Percentiles rank a stretch among this genome's conserved stretches.
These are phyloP conservation scores for Linurgus olivaceus DNA, from an alignment of 2,797 vertebrate genomes.

Conservation along the genomic window DNA sequence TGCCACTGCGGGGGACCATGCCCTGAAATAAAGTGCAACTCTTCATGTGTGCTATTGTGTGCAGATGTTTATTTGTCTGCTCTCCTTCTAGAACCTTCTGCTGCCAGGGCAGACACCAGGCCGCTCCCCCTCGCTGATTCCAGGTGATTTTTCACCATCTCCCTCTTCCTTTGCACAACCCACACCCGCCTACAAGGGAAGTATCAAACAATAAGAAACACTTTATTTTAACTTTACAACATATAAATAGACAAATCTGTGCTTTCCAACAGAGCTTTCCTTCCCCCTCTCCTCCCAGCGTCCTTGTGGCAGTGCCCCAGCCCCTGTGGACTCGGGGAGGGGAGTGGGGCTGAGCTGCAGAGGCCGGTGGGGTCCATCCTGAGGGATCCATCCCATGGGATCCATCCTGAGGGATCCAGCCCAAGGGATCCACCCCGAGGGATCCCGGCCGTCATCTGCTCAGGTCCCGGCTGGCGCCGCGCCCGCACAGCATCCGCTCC, in stretches of 20 bases:
- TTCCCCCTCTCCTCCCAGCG: not conserved
- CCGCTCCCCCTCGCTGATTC: rapidly evolving
- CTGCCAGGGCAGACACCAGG: not conserved
- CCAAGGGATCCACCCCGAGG: not conserved
- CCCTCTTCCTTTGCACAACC: not conserved
- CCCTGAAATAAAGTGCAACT: constrained; percentile 73
- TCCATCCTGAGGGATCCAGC: not conserved
- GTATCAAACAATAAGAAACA: constrained; percentile 85
- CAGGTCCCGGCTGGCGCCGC: constrained; percentile 72
- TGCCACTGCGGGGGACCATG: constrained; percentile 6
- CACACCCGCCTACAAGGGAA: constrained; percentile 63
- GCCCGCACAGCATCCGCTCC: constrained; percentile 68
- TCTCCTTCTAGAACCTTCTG: not conserved
- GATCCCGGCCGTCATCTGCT: constrained; percentile 73
- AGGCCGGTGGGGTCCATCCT: not conserved
- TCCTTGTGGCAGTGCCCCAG: not conserved
- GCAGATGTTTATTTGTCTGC: not conserved
- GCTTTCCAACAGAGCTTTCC: constrained; percentile 69
- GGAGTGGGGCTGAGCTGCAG: not conserved
- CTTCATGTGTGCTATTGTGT: not conserved
- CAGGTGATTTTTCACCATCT: not conserved
- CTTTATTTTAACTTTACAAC: constrained; percentile 85
- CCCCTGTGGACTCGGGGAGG: not conserved
- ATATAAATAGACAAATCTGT: constrained; percentile 84
- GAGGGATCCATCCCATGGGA: not conserved